Percentiles rank a stretch among this genome's conserved stretches.
Conservation (phyloP, 2,113 vertebrate species). For the Oenanthe melanoleuca region DNA sequence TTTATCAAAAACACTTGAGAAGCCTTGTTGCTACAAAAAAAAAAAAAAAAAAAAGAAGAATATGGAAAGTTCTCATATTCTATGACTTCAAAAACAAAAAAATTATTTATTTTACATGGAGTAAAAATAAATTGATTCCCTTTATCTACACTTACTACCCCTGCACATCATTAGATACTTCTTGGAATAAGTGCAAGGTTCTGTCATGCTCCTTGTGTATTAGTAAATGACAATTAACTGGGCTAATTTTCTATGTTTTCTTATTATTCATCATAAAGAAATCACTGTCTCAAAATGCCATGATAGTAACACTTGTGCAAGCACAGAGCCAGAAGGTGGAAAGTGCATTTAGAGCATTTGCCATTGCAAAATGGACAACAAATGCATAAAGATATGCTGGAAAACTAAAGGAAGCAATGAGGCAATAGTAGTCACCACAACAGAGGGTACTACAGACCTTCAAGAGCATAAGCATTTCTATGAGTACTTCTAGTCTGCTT, state of each 20-base stretch:
- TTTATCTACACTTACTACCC: background rate
- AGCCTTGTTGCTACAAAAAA: background rate
- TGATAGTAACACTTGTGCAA: background rate
- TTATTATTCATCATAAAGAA: background rate
- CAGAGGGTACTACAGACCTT: background rate
- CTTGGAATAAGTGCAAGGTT: background rate
- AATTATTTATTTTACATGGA: fast-evolving
- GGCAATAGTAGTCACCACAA: background rate
- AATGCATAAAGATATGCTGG: background rate
- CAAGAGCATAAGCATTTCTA: background rate
- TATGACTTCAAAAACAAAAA: background rate
- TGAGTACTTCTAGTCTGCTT: background rate
- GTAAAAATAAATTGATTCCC: background rate
- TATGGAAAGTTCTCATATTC: background rate
- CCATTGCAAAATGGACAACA: background rate
- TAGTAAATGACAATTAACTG: background rate
- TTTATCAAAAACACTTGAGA: background rate
- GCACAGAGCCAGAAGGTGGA: background rate
- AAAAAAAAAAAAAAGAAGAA: background rate
- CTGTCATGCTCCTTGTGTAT: background rate
- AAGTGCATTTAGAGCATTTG: background rate
- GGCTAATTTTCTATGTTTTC: background rate
- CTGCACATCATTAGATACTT: background rate
- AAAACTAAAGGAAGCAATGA: background rate
- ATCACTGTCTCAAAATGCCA: background rate